A percentile compares a stretch with the other conserved stretches of the same genome.
These are phyloP conservation scores for Zosterops borbonicus DNA, from an alignment of 2,113 vertebrate genomes.

Conservation along the genomic window DNA sequence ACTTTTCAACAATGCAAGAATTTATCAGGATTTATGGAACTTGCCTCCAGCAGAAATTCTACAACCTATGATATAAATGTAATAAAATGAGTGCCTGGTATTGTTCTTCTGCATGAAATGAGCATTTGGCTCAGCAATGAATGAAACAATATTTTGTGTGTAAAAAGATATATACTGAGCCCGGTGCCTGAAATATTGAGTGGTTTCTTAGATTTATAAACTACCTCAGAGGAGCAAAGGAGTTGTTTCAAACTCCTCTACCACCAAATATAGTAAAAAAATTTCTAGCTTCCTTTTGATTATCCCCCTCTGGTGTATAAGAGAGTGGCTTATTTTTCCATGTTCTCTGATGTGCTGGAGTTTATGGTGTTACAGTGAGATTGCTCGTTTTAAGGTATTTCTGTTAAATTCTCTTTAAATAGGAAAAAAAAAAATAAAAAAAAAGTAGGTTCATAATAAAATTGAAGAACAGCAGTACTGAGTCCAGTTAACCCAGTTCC, in stretches of 20 bases:
- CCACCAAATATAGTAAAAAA: not conserved
- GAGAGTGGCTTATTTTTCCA: not conserved
- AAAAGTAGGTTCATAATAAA: not conserved
- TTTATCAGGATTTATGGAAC: slow-evolving; percentile 19
- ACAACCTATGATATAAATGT: not conserved
- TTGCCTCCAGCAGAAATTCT: not conserved
- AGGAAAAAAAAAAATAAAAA: not conserved
- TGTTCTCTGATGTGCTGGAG: not conserved
- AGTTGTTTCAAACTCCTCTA: not conserved
- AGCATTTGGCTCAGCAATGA: not conserved
- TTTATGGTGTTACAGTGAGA: not conserved
- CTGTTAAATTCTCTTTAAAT: not conserved
- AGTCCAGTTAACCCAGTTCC: not conserved
- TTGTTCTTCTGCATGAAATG: not conserved
- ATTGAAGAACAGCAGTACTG: not conserved
- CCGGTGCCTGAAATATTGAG: slow-evolving; percentile 1
- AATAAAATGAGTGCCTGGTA: slow-evolving; percentile 5
- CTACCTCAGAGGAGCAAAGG: not conserved
- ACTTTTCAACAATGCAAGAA: not conserved
- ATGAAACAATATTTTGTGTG: not conserved
- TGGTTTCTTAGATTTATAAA: slow-evolving; percentile 20
- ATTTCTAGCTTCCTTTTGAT: not conserved
- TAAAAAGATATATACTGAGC: not conserved
- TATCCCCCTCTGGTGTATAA: not conserved
- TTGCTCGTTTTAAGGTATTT: not conserved